Evolutionary conservation across 2,888 invertebrate genomes (phyloP).

Genomic region (Brachycybe producta): DNA sequence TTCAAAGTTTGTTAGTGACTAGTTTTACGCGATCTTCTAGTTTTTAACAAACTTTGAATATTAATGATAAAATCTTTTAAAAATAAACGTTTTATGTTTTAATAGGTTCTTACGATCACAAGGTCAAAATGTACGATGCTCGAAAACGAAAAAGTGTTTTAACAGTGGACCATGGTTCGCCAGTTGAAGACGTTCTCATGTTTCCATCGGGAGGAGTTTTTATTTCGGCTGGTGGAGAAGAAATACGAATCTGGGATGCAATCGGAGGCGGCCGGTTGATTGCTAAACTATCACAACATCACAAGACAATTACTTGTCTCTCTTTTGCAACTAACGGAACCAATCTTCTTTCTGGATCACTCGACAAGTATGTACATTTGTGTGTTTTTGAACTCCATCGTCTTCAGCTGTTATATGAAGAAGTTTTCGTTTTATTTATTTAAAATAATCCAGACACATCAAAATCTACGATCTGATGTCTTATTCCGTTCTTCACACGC

Average conservation of each 20-base stretch:
- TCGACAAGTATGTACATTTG: constrained; percentile 50
- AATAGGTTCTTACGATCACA: constrained; percentile 64
- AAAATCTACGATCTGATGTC: constrained; percentile 80
- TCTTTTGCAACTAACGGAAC: constrained; percentile 66
- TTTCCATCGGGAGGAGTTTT: constrained; percentile 81
- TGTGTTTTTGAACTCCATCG: not conserved
- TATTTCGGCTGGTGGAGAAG: constrained; percentile 79
- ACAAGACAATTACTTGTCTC: constrained; percentile 85
- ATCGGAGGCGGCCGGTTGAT: constrained; percentile 73
- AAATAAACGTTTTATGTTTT: constrained; percentile 15
- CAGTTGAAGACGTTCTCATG: constrained; percentile 77
- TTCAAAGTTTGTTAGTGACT: not conserved
- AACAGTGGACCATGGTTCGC: constrained; percentile 70
- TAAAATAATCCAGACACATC: constrained; percentile 46
- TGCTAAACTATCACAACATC: constrained; percentile 75
- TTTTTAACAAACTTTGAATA: not conserved
- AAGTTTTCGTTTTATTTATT: not conserved
- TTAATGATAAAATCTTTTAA: not conserved
- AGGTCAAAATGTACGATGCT: constrained; percentile 74
- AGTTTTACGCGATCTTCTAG: not conserved
- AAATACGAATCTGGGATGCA: constrained; percentile 86
- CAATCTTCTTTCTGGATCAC: constrained; percentile 71
- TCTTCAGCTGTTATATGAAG: no score
- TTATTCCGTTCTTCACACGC: constrained; percentile 73
- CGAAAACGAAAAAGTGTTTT: constrained; percentile 54